Evolutionary conservation across 2,113 vertebrate species (phyloP).

Genomic region (Pheucticus melanocephalus): DNA sequence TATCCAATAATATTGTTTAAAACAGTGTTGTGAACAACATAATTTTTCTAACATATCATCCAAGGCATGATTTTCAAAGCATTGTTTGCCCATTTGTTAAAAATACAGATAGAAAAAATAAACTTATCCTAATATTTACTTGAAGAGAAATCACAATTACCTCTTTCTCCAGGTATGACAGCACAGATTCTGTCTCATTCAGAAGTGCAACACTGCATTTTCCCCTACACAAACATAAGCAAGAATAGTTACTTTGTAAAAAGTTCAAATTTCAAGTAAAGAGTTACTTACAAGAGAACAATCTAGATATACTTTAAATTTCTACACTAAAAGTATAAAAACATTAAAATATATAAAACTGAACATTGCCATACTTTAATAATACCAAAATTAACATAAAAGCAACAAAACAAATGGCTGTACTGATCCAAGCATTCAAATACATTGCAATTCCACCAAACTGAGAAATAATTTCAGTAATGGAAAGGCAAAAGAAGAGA

Average conservation of each 20-base stretch:
- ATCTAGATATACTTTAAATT: not conserved
- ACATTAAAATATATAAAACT: not conserved
- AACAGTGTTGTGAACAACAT: not conserved
- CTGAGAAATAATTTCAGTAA: not conserved
- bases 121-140: not conserved
- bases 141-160: constrained; percentile 65
- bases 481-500: not conserved
- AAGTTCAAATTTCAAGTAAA: not conserved
- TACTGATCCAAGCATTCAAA: not conserved
- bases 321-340: not conserved
- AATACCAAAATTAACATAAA: not conserved
- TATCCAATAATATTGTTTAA: not conserved
- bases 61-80: not conserved
- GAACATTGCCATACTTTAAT: not conserved
- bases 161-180: constrained; percentile 97
- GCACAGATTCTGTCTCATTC: constrained; percentile 93
- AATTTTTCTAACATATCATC: not conserved
- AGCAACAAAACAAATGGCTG: not conserved
- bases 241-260: not conserved
- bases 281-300: not conserved
- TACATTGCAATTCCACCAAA: not conserved
- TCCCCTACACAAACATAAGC: constrained; percentile 77
- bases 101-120: not conserved
- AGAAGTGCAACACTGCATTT: constrained; percentile 95
- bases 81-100: not conserved